These are phyloP conservation scores for Sphaeridia pumilis DNA, from an alignment of 2,888 invertebrate species.

Conservation along the genomic window DNA sequence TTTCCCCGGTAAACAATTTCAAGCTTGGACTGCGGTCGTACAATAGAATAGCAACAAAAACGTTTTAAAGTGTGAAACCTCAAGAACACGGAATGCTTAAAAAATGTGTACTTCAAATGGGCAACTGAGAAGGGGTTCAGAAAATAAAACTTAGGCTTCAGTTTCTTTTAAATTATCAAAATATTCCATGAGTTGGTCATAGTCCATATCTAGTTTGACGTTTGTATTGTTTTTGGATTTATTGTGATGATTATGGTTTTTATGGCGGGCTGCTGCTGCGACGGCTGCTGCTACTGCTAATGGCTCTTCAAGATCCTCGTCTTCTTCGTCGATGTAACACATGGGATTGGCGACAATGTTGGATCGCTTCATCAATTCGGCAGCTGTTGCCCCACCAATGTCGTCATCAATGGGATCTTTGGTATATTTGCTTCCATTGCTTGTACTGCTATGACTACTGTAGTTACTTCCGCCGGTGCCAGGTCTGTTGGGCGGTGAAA, in stretches of 20 bases:
- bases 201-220: conserved; percentile 76
- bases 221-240: conserved; percentile 38
- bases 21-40: too few species aligned
- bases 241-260: conserved; percentile 17
- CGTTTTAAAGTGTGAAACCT: too few species aligned
- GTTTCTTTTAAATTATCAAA: conserved; percentile 94
- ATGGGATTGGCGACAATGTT: conserved; percentile 81
- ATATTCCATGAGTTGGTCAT: conserved; percentile 95
- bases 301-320: conserved; percentile 40
- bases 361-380: conserved; percentile 40
- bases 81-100: too few species aligned
- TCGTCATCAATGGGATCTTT: conserved; percentile 23
- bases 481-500: conserved; percentile 38
- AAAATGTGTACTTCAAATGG: too few species aligned
- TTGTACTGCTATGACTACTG: conserved; percentile 24
- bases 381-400: neutral
- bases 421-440: conserved; percentile 18
- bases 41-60: too few species aligned
- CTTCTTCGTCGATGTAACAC: conserved; percentile 50
- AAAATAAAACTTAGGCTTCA: conserved; percentile 41
- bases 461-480: conserved; percentile 16
- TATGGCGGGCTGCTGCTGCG: conserved; percentile 32
- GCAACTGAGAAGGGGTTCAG: too few species aligned
- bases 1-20: too few species aligned
- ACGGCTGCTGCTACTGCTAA: conserved; percentile 32